These are phyloP conservation scores for Ceyx cyanopectus DNA, from an alignment of 2,113 vertebrate genomes.

Conservation along the genomic window DNA sequence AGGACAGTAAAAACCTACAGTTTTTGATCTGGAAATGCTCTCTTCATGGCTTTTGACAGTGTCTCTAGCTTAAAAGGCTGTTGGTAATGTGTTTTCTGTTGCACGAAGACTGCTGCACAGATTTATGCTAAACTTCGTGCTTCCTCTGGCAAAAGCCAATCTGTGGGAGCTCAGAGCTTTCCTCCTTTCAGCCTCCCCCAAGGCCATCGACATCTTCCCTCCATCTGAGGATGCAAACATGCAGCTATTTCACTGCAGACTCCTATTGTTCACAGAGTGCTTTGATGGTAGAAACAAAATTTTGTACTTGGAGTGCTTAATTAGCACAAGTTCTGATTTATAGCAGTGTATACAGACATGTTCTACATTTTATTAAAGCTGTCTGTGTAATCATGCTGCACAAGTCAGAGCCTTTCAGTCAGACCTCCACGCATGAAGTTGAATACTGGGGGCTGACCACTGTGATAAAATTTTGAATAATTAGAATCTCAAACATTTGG, in stretches of 20 bases:
- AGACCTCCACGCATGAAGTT: neutral
- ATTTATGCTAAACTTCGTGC: neutral
- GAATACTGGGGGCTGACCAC: neutral
- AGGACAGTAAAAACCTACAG: neutral
- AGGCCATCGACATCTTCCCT: constrained; percentile 19
- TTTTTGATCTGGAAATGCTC: neutral
- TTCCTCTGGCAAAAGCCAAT: neutral
- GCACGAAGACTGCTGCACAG: neutral
- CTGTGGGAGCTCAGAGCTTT: neutral
- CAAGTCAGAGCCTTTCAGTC: neutral
- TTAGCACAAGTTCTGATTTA: neutral
- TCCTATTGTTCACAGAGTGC: constrained; percentile 1
- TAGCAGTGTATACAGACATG: neutral
- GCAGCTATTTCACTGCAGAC: neutral
- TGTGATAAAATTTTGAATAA: neutral
- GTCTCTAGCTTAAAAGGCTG: neutral
- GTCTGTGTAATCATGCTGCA: neutral
- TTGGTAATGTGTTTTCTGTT: neutral
- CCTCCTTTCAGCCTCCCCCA: neutral
- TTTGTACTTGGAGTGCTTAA: neutral
- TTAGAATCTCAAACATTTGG: neutral
- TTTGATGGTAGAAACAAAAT: constrained; percentile 36
- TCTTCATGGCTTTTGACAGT: neutral
- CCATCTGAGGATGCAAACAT: neutral
- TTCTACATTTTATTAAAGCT: neutral